A percentile compares a stretch with the other conserved stretches of the same genome.
Evolutionary conservation across 2,888 invertebrate genomes (phyloP).

Genomic region (Aphidoletes aphidimyza): DNA sequence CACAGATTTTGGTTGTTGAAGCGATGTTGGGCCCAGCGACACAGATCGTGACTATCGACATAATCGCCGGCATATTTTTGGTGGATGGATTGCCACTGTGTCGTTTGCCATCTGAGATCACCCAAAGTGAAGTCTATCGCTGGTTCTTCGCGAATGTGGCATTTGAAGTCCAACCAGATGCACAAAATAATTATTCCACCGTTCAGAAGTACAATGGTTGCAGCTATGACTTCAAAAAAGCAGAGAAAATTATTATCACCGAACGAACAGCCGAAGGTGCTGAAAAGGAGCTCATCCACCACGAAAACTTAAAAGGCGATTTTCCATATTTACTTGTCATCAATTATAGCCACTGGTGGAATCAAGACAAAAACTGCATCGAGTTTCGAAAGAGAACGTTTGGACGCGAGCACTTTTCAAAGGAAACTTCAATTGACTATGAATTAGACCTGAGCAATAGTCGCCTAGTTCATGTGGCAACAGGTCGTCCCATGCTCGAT

Average conservation of each 20-base stretch:
- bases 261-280: neutral
- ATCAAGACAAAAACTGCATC: neutral
- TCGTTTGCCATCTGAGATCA: neutral
- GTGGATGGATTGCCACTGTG: constrained; percentile 35
- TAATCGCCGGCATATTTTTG: constrained; percentile 7
- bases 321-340: neutral
- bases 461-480: neutral
- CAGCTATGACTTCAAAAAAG: neutral
- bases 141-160: neutral
- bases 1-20: neutral
- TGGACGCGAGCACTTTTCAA: neutral
- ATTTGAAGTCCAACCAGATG: constrained; percentile 38
- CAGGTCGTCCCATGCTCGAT: neutral
- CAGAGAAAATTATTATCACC: neutral
- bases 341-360: constrained; percentile 40
- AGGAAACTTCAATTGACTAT: neutral
- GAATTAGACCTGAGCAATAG: neutral
- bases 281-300: constrained; percentile 13
- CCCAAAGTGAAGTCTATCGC: neutral
- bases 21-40: neutral
- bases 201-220: constrained; percentile 32
- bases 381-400: neutral
- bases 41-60: neutral
- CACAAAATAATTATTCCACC: neutral
- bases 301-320: neutral